Evolutionary conservation across 2,113 vertebrate genomes (phyloP), one percentile per base, ranked within the genome.

Genomic region (Theristicus caerulescens): DNA sequence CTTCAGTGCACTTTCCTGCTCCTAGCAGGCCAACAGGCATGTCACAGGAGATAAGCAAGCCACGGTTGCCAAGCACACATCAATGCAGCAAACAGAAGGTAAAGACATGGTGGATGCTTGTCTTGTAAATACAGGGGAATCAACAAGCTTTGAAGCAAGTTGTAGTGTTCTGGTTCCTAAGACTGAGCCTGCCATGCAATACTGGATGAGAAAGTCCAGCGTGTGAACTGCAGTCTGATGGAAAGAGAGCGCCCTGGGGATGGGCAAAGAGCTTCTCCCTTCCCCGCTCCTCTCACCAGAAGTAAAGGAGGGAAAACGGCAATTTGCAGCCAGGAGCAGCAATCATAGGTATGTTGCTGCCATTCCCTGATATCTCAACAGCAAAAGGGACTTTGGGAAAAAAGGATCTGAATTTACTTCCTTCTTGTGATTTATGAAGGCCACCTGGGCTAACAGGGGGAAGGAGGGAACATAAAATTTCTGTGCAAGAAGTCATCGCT

Each of bases 241-340:
- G 36, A 70, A 69, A 21, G 70, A 38, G 40, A 40, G 24, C 10
- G 24, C 8, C 16, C 15, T 10, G 25, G 20, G 82, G 27, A 46
- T 17, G 15, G 42, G 26, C 24, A 54, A n/a, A 72, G 54, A 52
- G 13, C 9, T 64, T 67, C 20, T 40, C 49, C 21, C 19, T 47
- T 78, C 44, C n/a, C 38, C 0, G 0, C 24, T 49, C 34, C 72
- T 52, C 24, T 42, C 25, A 55, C n/a, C 38, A 54, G 25, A 57
- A 54, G 11, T 16, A 38, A 71, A 59, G 26, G 31, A 34, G 18
- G 13, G 15, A 16, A 69, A 51, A 22, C 0, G 6, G 22, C n/a
- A 10, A 24, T 21, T 25, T 57, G 55, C 19, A 74, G n/a, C 16
- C 44, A 36, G 65, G 9, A 93, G 44, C 65, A 0, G 2, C 61